phyloP scores from a whole-genome alignment of 2,888 invertebrate species.

The Biston stratarius region DNA sequence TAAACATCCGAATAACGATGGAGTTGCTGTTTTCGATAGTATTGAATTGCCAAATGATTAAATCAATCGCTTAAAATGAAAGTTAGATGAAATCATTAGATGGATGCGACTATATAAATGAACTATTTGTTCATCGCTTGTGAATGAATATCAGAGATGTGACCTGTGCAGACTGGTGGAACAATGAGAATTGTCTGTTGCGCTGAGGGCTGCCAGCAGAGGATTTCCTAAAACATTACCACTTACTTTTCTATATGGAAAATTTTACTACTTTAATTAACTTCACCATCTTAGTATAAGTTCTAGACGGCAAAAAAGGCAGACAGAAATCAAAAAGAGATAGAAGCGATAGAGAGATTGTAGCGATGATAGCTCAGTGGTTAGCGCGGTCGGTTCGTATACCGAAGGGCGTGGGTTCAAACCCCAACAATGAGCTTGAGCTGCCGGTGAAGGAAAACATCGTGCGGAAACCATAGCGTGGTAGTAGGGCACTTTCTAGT shows the following conservation, averaged over 20 bases:
- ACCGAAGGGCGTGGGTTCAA: too few species aligned
- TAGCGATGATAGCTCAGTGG: too few species aligned
- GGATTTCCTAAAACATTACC: constrained; percentile 3
- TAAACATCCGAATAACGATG: constrained; percentile 1
- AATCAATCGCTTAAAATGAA: constrained; percentile 34
- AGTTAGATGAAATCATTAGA: constrained; percentile 34
- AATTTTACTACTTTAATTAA: too few species aligned
- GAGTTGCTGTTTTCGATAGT: background rate
- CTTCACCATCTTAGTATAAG: too few species aligned
- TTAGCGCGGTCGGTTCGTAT: too few species aligned
- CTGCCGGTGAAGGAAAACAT: too few species aligned
- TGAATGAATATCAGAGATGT: constrained; percentile 36
- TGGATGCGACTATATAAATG: constrained; percentile 28
- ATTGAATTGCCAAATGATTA: constrained; percentile 29
- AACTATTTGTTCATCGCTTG: constrained; percentile 34
- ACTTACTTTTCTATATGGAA: background rate
- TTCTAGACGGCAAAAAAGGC: too few species aligned
- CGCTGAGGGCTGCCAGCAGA: constrained; percentile 25
- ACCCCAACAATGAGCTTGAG: too few species aligned
- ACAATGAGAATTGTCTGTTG: constrained; percentile 64
- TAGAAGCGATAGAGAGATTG: too few species aligned
- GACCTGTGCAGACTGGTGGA: constrained; percentile 63
- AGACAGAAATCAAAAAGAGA: too few species aligned
- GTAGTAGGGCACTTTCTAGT: too few species aligned
- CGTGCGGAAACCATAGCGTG: too few species aligned